A percentile compares a stretch with the other conserved stretches of the same genome.
Evolutionary conservation across 2,888 invertebrate species (phyloP).

Genomic region (Tachina grossa): DNA sequence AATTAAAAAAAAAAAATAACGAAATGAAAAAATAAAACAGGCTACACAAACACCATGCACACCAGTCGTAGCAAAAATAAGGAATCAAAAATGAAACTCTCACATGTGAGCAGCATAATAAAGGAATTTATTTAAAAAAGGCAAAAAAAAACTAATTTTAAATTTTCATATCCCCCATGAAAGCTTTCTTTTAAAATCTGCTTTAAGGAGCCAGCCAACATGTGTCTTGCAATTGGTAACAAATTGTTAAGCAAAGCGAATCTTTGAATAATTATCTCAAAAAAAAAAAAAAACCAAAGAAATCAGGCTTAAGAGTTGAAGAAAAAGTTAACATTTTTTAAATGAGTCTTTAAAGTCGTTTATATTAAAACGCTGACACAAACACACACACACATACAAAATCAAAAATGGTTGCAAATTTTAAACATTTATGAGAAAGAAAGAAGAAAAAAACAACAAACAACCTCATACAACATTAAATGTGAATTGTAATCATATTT

Average conservation of each 20-base stretch:
- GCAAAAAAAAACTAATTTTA: background rate
- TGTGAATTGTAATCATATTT: conserved; percentile 49
- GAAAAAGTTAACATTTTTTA: conserved; percentile 60
- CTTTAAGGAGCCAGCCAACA: conserved; percentile 20
- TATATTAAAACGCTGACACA: conserved; percentile 20
- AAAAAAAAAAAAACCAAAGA: conserved; percentile 21
- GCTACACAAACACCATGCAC: background rate
- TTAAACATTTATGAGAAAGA: conserved; percentile 59
- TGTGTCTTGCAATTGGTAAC: conserved; percentile 60
- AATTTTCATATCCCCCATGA: background rate
- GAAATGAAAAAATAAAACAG: background rate
- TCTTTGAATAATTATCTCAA: conserved; percentile 72
- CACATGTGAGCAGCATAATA: conserved; percentile 26
- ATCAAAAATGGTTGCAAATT: conserved; percentile 40
- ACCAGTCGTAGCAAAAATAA: conserved; percentile 10
- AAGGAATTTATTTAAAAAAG: conserved; percentile 12
- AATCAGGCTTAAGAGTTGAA: conserved; percentile 48
- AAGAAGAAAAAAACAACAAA: background rate
- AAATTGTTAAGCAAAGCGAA: conserved; percentile 72
- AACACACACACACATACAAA: background rate
- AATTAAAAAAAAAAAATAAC: conserved; percentile 20
- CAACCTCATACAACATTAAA: conserved; percentile 37
- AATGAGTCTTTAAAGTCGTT: conserved; percentile 47
- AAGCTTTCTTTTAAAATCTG: conserved; percentile 23
- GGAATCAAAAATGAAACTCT: conserved; percentile 6